Conservation (phyloP, 1,140 invertebrate genomes). For the Hydropsyche tenuis region DNA sequence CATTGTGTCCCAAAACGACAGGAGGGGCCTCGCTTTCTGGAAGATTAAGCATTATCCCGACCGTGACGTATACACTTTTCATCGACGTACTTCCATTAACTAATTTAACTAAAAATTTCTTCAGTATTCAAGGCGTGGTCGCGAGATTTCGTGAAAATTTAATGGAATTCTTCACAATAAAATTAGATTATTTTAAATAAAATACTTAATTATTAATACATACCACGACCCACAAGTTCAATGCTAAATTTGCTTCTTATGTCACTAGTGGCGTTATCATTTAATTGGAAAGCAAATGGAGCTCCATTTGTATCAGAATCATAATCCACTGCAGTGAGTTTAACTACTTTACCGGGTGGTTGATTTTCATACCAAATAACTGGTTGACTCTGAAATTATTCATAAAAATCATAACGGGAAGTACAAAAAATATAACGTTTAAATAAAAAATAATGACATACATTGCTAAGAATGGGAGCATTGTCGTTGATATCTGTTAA, state of each 20-base stretch:
- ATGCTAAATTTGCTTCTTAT: slow-evolving; percentile 77
- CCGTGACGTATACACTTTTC: slow-evolving; percentile 40
- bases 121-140: no score
- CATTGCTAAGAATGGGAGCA: slow-evolving; percentile 81
- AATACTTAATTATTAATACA: no score
- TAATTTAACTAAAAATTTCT: slow-evolving; percentile 39
- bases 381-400: slow-evolving; percentile 65
- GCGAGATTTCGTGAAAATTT: no score
- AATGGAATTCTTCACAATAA: no score
- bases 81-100: slow-evolving; percentile 43
- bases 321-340: slow-evolving; percentile 78
- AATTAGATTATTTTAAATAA: no score
- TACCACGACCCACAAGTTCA: slow-evolving; percentile 29
- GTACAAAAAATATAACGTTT: slow-evolving; percentile 22
- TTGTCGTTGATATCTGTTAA: slow-evolving; percentile 90
- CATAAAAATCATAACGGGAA: slow-evolving; percentile 24
- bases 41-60: slow-evolving; percentile 42
- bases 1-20: slow-evolving; percentile 21
- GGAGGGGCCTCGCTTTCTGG: slow-evolving; percentile 35
- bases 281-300: slow-evolving; percentile 79
- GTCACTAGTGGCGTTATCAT: slow-evolving; percentile 69
- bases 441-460: slow-evolving; percentile 56
- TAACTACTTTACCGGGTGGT: slow-evolving; percentile 70
- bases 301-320: slow-evolving; percentile 81
- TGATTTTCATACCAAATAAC: slow-evolving; percentile 86